Evolutionary conservation across 2,797 vertebrate genomes (phyloP), one percentile per base, ranked within the genome.

Genomic region (Australoheros facetus): DNA sequence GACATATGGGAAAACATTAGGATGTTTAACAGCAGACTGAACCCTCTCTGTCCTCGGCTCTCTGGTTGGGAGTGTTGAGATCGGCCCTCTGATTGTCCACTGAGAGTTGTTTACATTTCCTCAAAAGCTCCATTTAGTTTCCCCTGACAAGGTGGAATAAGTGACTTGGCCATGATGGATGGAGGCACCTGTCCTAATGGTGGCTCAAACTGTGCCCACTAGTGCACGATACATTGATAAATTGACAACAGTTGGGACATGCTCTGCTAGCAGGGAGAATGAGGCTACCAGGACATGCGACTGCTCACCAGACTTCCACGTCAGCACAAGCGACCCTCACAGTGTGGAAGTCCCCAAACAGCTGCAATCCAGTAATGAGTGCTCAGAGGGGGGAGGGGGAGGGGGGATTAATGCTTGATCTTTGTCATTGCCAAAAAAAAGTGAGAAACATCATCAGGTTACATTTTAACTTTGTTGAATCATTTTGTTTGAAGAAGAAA

Each of bases 161-260:
- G 97, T 97, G 98, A 98, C 96, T 97, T 80, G 95, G 96, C 95
- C 95, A 97, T 99, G 98, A 99, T 99, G 97, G 97, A 99, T 99
- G 96, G 96, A 96, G 95, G 97, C 97, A 98, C 98, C 97, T 98
- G 97, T 97, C 96, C 97, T 99, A 98, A 99, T 98, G 97, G 97
- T 96, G 96, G 96, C 97, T 98, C 98, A 98, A 97, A 98, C 98
- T 99, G 98, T 99, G 98, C 98, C 97, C 97, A 99, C 97, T 96
- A 98, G 98, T 96, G 98, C 98, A 98, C 96, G 96, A 95, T 98
- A 99, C 98, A 96, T 97, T 99, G 98, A 99, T 98, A 98, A 99
- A 99, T 99, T 97, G 98, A 98, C 97, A 98, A 97, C 97, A 97
- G 97, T 98, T 97, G 97, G 97, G 97, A 97, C 96, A 97, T 97